Percentiles rank a stretch among this genome's conserved stretches.
Conservation (phyloP, 2,888 invertebrate species). For the Petrolisthes cinctipes region DNA sequence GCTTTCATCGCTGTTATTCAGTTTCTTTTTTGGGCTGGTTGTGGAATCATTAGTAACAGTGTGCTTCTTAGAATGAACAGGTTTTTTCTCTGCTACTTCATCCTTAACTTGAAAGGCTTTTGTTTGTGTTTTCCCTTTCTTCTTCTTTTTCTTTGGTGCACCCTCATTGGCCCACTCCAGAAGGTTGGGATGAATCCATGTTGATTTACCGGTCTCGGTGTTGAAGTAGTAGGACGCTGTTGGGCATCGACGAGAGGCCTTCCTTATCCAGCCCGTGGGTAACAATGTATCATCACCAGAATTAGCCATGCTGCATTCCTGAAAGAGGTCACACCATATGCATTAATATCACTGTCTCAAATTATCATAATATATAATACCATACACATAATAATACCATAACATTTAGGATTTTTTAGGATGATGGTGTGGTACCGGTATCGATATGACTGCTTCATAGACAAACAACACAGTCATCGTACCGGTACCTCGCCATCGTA, state of each 20-base stretch:
- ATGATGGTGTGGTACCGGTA: no score
- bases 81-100: not conserved
- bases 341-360: no score
- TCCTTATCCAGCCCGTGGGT: constrained; percentile 36
- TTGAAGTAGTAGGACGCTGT: constrained; percentile 33
- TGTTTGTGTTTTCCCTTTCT: constrained; percentile 8
- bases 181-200: constrained; percentile 41
- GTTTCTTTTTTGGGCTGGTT: not conserved
- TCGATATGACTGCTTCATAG: no score
- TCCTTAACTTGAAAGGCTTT: not conserved
- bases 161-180: not conserved
- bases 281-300: not conserved
- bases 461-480: no score
- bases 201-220: constrained; percentile 35
- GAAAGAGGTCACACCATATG: no score
- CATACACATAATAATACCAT: no score
- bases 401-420: no score
- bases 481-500: no score
- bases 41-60: not conserved
- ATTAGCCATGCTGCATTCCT: no score
- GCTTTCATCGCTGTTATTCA: not conserved
- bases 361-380: no score
- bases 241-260: constrained; percentile 28
- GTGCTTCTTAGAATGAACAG: not conserved
- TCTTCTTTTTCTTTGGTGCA: not conserved